Evolutionary conservation across 2,888 invertebrate genomes (phyloP).

Genomic region (Copidosoma aretas): DNA sequence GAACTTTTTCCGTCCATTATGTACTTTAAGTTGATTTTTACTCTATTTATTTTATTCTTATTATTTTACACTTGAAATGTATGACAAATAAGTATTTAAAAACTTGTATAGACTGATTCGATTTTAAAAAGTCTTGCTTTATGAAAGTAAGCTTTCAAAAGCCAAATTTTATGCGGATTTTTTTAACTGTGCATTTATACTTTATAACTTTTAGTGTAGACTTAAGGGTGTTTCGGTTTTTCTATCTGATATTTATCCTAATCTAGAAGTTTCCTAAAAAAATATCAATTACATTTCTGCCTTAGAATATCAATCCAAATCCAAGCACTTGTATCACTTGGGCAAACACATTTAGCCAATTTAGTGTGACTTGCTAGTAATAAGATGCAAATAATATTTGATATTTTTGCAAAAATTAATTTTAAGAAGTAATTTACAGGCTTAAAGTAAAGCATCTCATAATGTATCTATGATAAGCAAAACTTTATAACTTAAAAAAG

Average conservation of each 20-base stretch:
- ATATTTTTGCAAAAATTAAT: background rate
- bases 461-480: too few species aligned
- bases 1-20: conserved; percentile 32
- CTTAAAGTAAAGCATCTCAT: too few species aligned
- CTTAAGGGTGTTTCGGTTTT: background rate
- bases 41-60: conserved; percentile 16
- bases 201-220: background rate
- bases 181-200: conserved; percentile 13
- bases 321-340: background rate
- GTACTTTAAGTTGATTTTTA: conserved; percentile 17
- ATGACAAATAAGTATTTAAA: conserved; percentile 18
- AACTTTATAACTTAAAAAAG: too few species aligned
- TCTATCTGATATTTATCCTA: conserved; percentile 12
- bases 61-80: conserved; percentile 9
- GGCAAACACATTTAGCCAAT: background rate
- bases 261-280: conserved; percentile 4
- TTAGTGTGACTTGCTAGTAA: background rate
- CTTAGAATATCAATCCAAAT: conserved; percentile 6
- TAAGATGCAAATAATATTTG: background rate
- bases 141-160: conserved; percentile 19
- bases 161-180: conserved; percentile 22
- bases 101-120: conserved; percentile 34
- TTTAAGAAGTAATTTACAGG: background rate
- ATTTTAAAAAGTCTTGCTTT: conserved; percentile 18
- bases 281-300: conserved; percentile 15